Conservation (phyloP, 2,888 invertebrate genomes). For the Drosophila yooni region DNA sequence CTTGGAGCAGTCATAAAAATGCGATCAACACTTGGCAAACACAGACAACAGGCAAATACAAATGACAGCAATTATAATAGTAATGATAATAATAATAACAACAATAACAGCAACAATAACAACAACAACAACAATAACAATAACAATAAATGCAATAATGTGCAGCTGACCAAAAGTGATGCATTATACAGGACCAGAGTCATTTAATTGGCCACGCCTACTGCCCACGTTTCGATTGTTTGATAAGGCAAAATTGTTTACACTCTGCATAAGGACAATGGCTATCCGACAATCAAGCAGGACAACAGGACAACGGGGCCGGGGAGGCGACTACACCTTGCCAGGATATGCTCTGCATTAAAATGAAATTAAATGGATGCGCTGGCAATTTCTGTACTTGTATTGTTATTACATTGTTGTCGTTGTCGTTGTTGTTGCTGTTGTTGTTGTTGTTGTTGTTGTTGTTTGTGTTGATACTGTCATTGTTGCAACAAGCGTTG, state of each 20-base stretch:
- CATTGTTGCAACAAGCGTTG: constrained; percentile 42
- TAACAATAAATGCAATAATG: constrained; percentile 53
- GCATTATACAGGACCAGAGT: constrained; percentile 55
- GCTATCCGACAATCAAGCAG: constrained; percentile 16
- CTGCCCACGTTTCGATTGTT: constrained; percentile 48
- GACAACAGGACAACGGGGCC: neutral
- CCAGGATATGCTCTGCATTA: constrained; percentile 67
- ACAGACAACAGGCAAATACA: constrained; percentile 63
- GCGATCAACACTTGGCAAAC: constrained; percentile 63
- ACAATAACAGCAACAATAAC: constrained; percentile 26
- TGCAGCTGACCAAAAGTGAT: constrained; percentile 60
- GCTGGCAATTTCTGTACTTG: constrained; percentile 41
- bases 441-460: constrained; percentile 16
- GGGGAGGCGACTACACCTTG: constrained; percentile 43
- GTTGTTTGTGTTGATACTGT: constrained; percentile 46
- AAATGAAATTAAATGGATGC: constrained; percentile 78
- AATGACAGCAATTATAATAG: constrained; percentile 48
- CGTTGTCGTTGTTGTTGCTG: constrained; percentile 31
- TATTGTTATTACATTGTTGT: constrained; percentile 29
- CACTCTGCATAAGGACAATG: constrained; percentile 50
- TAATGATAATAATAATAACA: constrained; percentile 30
- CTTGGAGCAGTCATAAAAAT: constrained; percentile 37
- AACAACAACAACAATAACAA: constrained; percentile 29
- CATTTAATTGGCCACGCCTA: constrained; percentile 66
- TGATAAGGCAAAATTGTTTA: constrained; percentile 69